Base-by-base conservation (phyloP, 1,140 invertebrate species). In the Plodia interpunctella region DNA sequence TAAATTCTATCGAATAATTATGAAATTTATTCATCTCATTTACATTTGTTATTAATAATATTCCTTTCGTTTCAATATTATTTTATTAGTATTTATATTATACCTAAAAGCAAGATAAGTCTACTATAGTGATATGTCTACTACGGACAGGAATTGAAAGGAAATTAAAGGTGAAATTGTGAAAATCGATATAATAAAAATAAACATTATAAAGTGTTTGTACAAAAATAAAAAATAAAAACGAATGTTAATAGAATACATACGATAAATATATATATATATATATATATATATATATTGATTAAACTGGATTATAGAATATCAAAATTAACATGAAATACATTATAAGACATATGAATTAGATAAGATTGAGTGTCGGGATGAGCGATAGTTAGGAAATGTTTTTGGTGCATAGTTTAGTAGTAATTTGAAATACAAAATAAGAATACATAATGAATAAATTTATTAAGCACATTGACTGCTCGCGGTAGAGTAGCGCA, bases 401-500 rank as follows among this genome's bases (percentile, higher is more conserved):
- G 72, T 77, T 72, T 32, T 68, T 72, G 75, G 78, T 79, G 74
- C 76, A 77, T 82, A 80, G 76, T 74, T 67, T 80, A 79, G 70
- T 38, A 62, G 62, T 56, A 55, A 51, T 21, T 52, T 57, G 28
- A 60, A 60, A 44, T 62, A 35, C 13, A 44, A 44, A 44, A 35
- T 58, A 69, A n/a, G n/a, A n/a, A 63, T 54, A 56, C 11, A n/a
- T 35, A 55, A 57, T 49, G 28, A 66, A 60, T 63, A 63, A 58
- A 59, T 49, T n/a, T 59, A 63, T 44, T 44, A 75, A 73, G 72
- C 76, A 84, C 80, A 74, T 86, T 86, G 82, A 88, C 83, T 87
- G 86, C 83, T 87, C 80, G 80, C 74, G 77, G 79, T 87, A 87
- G 81, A 82, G 73, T 86, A 86, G 86, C 78, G 82, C 83, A 87